Evolutionary conservation across 2,797 vertebrate genomes (phyloP).

Genomic region (Takifugu rubripes): DNA sequence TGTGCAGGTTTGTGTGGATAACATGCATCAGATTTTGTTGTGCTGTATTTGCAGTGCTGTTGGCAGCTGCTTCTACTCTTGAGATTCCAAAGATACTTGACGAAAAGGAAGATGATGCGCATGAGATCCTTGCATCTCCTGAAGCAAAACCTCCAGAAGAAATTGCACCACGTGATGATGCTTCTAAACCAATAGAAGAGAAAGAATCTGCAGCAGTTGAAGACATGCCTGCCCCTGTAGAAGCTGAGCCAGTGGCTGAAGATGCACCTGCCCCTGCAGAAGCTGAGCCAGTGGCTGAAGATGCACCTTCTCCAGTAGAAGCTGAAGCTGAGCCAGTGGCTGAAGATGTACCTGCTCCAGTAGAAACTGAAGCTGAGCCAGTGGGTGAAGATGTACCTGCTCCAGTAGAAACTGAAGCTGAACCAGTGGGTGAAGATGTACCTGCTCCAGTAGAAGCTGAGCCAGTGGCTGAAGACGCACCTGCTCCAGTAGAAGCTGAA

Average conservation of each 20-base stretch:
- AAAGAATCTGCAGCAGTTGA: neutral
- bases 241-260: conserved; percentile 2
- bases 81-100: conserved; percentile 31
- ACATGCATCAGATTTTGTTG: conserved; percentile 53
- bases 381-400: conserved; percentile 12
- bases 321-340: neutral
- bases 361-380: neutral
- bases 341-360: neutral
- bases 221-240: neutral
- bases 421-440: neutral
- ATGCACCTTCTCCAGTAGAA: neutral
- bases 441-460: neutral
- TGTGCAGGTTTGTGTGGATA: conserved; percentile 17
- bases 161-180: conserved; percentile 6
- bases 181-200: conserved; percentile 1
- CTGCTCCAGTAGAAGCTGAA: neutral
- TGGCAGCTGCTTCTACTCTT: conserved; percentile 55
- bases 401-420: neutral
- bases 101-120: conserved; percentile 25
- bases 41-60: conserved; percentile 75
- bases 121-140: neutral
- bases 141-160: neutral
- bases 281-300: neutral
- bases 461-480: conserved; percentile 15
- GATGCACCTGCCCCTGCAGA: neutral